Percentiles rank a stretch among this genome's conserved stretches.
These are phyloP conservation scores for Falco peregrinus DNA, from an alignment of 2,797 vertebrate species.

Conservation along the genomic window DNA sequence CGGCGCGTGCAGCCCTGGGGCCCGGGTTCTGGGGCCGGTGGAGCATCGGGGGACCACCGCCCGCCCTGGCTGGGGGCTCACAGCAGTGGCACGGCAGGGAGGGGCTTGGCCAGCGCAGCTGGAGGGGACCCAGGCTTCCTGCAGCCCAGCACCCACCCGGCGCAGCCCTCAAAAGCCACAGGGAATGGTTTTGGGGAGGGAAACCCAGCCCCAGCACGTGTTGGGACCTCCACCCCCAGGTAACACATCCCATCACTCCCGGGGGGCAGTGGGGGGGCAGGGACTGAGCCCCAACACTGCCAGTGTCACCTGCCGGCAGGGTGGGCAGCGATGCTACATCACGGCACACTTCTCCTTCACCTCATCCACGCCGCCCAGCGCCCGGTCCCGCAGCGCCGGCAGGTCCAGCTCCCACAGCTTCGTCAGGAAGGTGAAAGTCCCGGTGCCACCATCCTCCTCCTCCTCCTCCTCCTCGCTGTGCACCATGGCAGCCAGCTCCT, in stretches of 20 bases:
- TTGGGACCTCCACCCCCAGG: background rate
- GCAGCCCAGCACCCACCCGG: background rate
- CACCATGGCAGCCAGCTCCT: constrained; percentile 78
- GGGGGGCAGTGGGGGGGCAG: background rate
- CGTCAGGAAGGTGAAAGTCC: constrained; percentile 61
- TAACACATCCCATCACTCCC: background rate
- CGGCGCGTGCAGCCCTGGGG: fast-evolving
- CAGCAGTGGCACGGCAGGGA: background rate
- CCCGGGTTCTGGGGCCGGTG: background rate
- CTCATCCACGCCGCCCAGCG: constrained; percentile 62
- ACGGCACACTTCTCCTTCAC: constrained; percentile 64
- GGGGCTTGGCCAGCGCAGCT: no score
- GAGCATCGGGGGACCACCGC: background rate
- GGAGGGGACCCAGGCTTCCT: background rate
- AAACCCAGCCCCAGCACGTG: fast-evolving
- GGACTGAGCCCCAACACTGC: background rate
- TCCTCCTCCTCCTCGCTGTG: constrained; percentile 60
- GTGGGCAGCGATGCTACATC: background rate
- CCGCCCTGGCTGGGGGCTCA: fast-evolving
- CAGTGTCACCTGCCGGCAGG: fast-evolving
- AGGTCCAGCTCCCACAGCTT: constrained; percentile 75
- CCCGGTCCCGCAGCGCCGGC: constrained; percentile 65
- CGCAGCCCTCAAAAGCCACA: background rate
- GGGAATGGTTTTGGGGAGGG: background rate
- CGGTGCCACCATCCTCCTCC: constrained; percentile 68